Evolutionary conservation across 2,888 invertebrate genomes (phyloP).

Genomic region (Tachystola acroxantha): DNA sequence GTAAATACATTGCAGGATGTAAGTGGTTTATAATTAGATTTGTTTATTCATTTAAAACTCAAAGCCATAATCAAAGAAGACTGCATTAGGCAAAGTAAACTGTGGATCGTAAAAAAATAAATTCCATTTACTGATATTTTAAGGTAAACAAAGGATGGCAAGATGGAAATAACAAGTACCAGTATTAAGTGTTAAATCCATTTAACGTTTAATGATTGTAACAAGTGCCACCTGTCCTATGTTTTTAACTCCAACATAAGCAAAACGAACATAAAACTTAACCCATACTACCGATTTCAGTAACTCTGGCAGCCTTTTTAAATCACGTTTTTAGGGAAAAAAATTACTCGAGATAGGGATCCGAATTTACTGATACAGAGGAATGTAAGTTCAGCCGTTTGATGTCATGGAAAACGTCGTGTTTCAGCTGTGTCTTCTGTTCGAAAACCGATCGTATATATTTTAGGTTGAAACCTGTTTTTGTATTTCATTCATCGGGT

Average conservation of each 20-base stretch:
- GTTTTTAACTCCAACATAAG: conserved; percentile 5
- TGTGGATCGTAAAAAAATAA: conserved; percentile 34
- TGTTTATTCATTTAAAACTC: neutral
- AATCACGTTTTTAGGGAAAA: conserved; percentile 57
- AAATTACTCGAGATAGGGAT: conserved; percentile 60
- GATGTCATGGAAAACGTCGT: conserved; percentile 34
- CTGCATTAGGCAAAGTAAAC: conserved; percentile 38
- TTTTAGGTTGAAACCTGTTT: conserved; percentile 38
- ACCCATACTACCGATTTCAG: conserved; percentile 21
- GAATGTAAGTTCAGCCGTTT: conserved; percentile 58
- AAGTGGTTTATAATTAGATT: conserved; percentile 4
- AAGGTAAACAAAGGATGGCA: conserved; percentile 26
- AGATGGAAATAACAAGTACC: conserved; percentile 20
- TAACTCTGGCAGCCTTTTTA: conserved; percentile 41
- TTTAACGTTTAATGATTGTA: conserved; percentile 36
- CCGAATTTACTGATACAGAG: conserved; percentile 68
- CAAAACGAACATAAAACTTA: conserved; percentile 25
- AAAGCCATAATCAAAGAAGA: conserved; percentile 8
- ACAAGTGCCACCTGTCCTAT: conserved; percentile 35
- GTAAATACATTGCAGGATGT: neutral
- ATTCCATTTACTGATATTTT: conserved; percentile 20
- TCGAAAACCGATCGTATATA: conserved; percentile 47
- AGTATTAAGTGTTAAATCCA: conserved; percentile 39
- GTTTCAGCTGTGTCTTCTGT: conserved; percentile 19
- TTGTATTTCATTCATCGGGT: conserved; percentile 25